Evolutionary conservation across 2,797 vertebrate species (phyloP).

Genomic region (Melanotaenia maccullochi): DNA sequence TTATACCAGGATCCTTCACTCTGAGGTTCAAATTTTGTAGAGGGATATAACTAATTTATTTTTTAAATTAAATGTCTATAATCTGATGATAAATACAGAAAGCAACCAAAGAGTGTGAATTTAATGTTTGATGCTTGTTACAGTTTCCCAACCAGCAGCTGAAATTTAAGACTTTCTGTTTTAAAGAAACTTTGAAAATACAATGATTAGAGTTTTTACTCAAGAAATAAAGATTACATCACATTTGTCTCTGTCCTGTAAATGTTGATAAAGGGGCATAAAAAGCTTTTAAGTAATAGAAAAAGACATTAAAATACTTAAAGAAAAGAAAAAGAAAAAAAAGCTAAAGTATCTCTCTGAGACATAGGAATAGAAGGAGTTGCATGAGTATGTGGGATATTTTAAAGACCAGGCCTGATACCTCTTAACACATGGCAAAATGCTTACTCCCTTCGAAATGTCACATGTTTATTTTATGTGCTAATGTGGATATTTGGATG

Average conservation of each 20-base stretch:
- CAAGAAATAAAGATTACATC: neutral
- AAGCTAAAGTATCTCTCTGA: neutral
- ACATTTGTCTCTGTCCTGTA: neutral
- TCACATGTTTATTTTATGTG: conserved; percentile 41
- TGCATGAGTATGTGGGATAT: conserved; percentile 9
- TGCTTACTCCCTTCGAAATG: conserved; percentile 15
- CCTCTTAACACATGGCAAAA: conserved; percentile 39
- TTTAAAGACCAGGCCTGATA: conserved; percentile 7
- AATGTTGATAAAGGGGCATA: neutral
- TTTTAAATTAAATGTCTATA: neutral
- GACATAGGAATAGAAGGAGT: neutral
- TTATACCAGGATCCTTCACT: conserved; percentile 68
- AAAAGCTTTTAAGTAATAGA: neutral
- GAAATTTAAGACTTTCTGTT: neutral
- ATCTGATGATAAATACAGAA: neutral
- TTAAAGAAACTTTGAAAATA: neutral
- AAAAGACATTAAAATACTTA: neutral
- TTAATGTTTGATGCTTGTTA: too few relatives aligned
- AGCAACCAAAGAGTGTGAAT: too few relatives aligned
- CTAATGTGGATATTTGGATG: conserved; percentile 18
- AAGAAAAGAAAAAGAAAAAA: neutral
- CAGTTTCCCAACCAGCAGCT: too few relatives aligned
- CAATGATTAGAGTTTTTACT: neutral
- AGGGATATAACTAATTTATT: conserved; percentile 4
- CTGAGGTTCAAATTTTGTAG: conserved; percentile 55